These are phyloP conservation scores for Thymelicus acteon DNA, from an alignment of 2,888 invertebrate species.

Conservation along the genomic window DNA sequence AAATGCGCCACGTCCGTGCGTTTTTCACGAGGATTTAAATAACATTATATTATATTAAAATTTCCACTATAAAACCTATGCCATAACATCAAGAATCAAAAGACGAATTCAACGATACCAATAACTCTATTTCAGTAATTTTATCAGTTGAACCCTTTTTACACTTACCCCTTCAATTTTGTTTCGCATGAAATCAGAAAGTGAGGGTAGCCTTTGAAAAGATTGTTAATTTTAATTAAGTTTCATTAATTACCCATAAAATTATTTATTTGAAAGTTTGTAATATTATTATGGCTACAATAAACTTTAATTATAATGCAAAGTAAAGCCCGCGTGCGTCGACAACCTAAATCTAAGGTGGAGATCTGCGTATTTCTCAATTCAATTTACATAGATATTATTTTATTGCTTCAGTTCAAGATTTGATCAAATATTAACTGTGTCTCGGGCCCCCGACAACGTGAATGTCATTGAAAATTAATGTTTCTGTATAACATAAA, in stretches of 20 bases:
- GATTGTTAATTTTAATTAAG: no score
- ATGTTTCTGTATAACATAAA: conserved; percentile 17
- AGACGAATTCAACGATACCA: no score
- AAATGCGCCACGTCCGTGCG: no score
- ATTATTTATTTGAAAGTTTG: neutral
- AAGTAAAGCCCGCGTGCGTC: conserved; percentile 17
- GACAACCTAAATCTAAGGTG: conserved; percentile 26
- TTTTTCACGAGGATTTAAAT: no score
- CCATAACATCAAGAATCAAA: no score
- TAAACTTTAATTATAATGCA: conserved; percentile 28
- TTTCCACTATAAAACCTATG: no score
- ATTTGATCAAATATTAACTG: conserved; percentile 45
- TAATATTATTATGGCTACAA: conserved; percentile 21
- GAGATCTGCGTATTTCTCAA: conserved; percentile 39
- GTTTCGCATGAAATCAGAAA: no score
- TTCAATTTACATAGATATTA: conserved; percentile 46
- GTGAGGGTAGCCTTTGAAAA: no score
- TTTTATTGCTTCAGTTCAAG: conserved; percentile 44
- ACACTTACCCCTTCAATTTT: no score
- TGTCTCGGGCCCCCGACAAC: conserved; percentile 16
- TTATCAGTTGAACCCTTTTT: no score
- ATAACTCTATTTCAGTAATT: no score
- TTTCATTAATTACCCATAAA: neutral
- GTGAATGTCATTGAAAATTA: conserved; percentile 30
- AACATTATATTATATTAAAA: no score